Base-by-base conservation (phyloP, 92 coral and sea anemone species). In the Umimayanthus chanpuru region DNA sequence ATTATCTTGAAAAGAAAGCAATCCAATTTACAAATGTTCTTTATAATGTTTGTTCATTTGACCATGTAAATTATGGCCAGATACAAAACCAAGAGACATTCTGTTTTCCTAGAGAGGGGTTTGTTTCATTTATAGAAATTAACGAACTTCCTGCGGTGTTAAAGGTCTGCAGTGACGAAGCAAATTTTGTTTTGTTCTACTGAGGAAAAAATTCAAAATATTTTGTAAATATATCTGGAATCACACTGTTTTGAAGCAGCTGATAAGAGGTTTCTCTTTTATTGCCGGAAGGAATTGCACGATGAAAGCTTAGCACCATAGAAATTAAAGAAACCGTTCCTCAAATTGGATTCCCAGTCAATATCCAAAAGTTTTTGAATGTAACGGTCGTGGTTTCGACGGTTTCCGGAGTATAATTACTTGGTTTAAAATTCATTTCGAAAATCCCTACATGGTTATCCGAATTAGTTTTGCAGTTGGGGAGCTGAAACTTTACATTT, bases 381-480 rank as follows among this genome's bases (percentile, higher is more conserved):
- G 78, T 83, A 83, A 70, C 87, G 87, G 78, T 68, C 32, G 77
- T 16, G 36, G 26, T 28, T 83, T 71, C 55, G 26, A 83, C 20
- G 38, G 67, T 43, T 70, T 70, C 87, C 68, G 66, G 53, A 44
- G 18, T 25, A 21, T 21, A 61, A 61, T 6, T 18, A 41, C 14
- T 68, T 47, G 6, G 28, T 44, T 23, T 2, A 30, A 18, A 43
- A 40, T 75, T 39, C 44, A 39, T 75, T 75, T 36, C 79, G 9
- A 75, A 75, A 75, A 6, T 1, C 26, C 23, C 18, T 18, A 9
- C 20, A 10, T 40, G 36, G 40, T 9, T 72, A 73, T 6, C 26
- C 38, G 14, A 16, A 39, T 39, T 9, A 0, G 0, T 73, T 40
- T 29, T 30, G 8, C 43, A 73, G 40, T 73, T 76, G 43, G 20